These are phyloP conservation scores for Equus quagga DNA, from an alignment of 2,113 vertebrate genomes.

Conservation along the genomic window DNA sequence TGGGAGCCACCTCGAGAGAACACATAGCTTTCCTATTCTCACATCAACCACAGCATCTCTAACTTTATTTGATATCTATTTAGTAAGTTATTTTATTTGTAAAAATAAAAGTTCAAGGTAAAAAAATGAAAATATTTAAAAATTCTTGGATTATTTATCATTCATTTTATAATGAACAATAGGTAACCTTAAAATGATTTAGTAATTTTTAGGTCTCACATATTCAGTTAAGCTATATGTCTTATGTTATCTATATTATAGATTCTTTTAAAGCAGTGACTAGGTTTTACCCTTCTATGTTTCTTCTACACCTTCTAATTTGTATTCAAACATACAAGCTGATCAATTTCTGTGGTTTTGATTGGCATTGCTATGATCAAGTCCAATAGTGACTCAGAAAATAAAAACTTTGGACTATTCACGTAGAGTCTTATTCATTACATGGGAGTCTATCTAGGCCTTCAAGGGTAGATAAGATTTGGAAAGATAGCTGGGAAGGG, in stretches of 20 bases:
- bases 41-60: background rate
- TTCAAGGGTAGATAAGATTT: slow-evolving; percentile 6
- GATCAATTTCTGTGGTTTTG: slow-evolving; percentile 39
- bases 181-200: background rate
- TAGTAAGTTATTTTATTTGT: background rate
- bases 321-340: background rate
- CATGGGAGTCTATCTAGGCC: background rate
- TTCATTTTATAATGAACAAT: background rate
- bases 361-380: background rate
- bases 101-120: background rate
- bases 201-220: background rate
- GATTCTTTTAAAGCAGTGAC: background rate
- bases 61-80: background rate
- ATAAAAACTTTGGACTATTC: background rate
- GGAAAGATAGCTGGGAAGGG: background rate
- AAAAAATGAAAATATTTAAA: background rate
- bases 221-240: background rate
- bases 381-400: background rate
- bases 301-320: background rate
- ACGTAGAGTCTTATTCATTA: slow-evolving; percentile 8
- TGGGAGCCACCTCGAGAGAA: background rate
- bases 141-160: background rate
- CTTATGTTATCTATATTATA: background rate
- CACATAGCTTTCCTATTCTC: background rate
- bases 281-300: background rate